Evolutionary conservation across 2,888 invertebrate species (phyloP), one percentile per base, ranked within the genome.

Genomic region (Noctua comes): DNA sequence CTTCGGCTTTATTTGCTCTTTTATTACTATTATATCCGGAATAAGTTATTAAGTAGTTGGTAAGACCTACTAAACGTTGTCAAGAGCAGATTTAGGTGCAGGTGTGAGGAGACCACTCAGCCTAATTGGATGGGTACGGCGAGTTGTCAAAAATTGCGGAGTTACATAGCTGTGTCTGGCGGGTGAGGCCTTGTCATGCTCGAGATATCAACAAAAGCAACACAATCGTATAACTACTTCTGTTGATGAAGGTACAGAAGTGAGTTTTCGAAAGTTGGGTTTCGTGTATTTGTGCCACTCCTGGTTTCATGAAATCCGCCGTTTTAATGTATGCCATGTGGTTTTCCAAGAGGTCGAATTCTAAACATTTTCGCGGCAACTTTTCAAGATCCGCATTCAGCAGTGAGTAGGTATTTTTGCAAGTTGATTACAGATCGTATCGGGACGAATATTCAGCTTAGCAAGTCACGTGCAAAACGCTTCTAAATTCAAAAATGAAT

Each of bases 41-140:
- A 79, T 72, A 77, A 76, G 70, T 75, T 79, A 80, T 64, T 78
- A 79, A 77, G 78, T 77, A 71, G 79, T 80, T 78, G 16, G 68
- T 76, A 74, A 54, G 40, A 70, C 40, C 24, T 65, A 73, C 59
- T 62, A 31, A 83, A 68, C 21, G 54, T 66, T 77, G 40, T 62
- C 65, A 76, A 73, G 68, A 40, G 21, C 43, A 68, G 54, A 70
- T 76, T 59, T 68, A 68, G 46, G 48, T 27, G 43, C 68, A 77
- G 73, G 75, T 80, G 76, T n/a, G 64, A 68, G 43, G 40, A 65
- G 48, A 65, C 68, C 80, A 70, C 86, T 88, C 73, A 54, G 43
- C 68, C 59, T 88, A 86, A 88, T 86, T 86, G 83, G 73, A 82
- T 73, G 73, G 68, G 40, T 77, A 40, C 16, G 62, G 71, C 13